Evolutionary conservation across 2,797 vertebrate genomes (phyloP), one percentile per base, ranked within the genome.

Genomic region (Ctenopoma kingsleyae): DNA sequence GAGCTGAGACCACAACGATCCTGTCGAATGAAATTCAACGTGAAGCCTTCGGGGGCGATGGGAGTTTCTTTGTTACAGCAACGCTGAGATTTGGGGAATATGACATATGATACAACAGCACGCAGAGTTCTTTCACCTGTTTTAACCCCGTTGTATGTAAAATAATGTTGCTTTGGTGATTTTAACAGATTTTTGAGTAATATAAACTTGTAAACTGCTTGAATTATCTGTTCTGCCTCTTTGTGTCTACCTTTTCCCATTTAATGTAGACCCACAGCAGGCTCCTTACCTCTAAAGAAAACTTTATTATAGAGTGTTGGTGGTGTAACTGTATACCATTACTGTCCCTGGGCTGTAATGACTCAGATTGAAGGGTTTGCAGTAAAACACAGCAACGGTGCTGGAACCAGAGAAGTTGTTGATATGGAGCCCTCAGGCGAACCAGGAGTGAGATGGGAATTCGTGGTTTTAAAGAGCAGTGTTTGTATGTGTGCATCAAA

Each of bases 241-340:
- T 40, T 40, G 59, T 64, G 85, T 77, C 81, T 78, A 61, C 65
- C 41, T 10, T 36, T 32, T 15, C 5, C 8, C 53, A 32, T 75
- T 80, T 58, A 71, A 79, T 67, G 60, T 73, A 25, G 70, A 68
- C 57, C 55, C 65, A 72, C 52, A 73, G 63, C 71, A 43, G 35
- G 48, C 49, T 71, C 57, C 60, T 91, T 87, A 86, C 74, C 73
- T 84, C 76, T 76, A 40, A 89, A 89, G 81, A 66, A 70, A 79
- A 73, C 86, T 81, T 94, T 92, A 94, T 94, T 93, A 94, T 84
- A 94, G 92, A 92, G 85, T 66, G 66, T 77, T 76, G 74, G 71
- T 78, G 80, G 71, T 77, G 80, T 90, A 92, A 92, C 90, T 91
- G 81, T 92, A 91, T 89, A 89, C 64, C 62, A 92, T 94, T 93